Percentiles rank a stretch among this genome's conserved stretches.
Conservation (phyloP, 2,113 vertebrate species). For the Micronycteris hirsuta region DNA sequence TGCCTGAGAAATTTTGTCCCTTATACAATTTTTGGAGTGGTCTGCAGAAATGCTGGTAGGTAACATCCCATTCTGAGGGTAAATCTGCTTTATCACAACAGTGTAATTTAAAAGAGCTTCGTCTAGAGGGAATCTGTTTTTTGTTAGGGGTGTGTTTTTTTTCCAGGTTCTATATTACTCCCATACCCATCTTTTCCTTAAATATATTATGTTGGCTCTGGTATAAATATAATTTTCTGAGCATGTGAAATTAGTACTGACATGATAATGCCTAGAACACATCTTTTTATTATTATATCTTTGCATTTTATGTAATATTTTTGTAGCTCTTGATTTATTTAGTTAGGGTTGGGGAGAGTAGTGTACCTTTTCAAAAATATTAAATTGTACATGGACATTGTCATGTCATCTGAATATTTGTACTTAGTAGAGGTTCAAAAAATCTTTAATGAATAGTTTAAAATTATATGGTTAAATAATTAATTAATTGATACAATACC, state of each 20-base stretch:
- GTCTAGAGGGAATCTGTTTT: not conserved
- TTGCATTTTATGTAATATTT: not conserved
- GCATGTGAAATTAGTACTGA: not conserved
- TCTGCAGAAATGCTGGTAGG: conserved; percentile 53
- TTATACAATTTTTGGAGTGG: conserved; percentile 20
- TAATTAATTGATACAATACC: not conserved
- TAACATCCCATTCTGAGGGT: not conserved
- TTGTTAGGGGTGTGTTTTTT: not conserved
- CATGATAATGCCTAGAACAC: not conserved
- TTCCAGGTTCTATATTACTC: not conserved
- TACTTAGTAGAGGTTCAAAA: not conserved
- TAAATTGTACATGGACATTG: not conserved
- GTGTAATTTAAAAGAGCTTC: conserved; percentile 3
- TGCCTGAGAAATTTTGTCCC: conserved; percentile 47
- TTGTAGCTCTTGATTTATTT: not conserved
- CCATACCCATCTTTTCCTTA: not conserved
- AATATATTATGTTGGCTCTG: not conserved
- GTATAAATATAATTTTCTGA: not conserved
- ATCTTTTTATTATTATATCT: not conserved
- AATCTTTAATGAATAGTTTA: not conserved
- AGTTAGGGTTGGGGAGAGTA: not conserved
- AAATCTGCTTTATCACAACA: conserved; percentile 17
- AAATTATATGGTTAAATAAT: not conserved
- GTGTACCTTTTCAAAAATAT: not conserved
- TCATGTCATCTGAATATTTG: not conserved